Percentiles rank a stretch among this genome's conserved stretches.
Conservation (phyloP, 64 coral and sea anemone species). For the Montipora cactus region DNA sequence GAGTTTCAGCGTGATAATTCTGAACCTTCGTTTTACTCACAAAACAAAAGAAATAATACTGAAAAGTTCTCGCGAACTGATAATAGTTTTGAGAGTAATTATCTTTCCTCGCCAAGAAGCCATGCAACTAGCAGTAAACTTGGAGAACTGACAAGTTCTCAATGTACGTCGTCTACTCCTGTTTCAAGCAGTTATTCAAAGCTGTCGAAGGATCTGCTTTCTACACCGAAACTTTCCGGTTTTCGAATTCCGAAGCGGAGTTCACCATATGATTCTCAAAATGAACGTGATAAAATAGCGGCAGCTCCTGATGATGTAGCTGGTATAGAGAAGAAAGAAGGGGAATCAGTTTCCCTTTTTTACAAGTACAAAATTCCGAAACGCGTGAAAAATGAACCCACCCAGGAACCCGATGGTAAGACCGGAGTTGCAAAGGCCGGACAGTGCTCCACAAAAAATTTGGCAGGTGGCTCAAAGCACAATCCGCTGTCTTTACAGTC, state of each 20-base stretch:
- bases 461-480: neutral
- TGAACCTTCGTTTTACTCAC: neutral
- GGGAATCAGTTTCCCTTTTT: neutral
- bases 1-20: neutral
- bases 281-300: neutral
- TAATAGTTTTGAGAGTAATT: neutral
- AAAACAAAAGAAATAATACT: neutral
- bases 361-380: slow-evolving; percentile 37
- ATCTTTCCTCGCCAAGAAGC: neutral
- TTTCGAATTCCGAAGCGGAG: slow-evolving; percentile 35
- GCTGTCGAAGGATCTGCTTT: neutral
- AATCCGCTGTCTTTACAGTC: neutral
- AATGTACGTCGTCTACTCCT: neutral
- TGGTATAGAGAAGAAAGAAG: neutral
- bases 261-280: neutral
- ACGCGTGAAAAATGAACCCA: neutral
- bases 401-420: neutral
- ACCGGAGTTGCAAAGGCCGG: neutral
- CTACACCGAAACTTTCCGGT: neutral
- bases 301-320: neutral
- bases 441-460: neutral
- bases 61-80: neutral
- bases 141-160: neutral
- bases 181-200: neutral
- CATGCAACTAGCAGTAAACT: neutral